These are phyloP conservation scores for Hydrotaea cyrtoneurina DNA, from an alignment of 2,888 invertebrate genomes.

Conservation along the genomic window DNA sequence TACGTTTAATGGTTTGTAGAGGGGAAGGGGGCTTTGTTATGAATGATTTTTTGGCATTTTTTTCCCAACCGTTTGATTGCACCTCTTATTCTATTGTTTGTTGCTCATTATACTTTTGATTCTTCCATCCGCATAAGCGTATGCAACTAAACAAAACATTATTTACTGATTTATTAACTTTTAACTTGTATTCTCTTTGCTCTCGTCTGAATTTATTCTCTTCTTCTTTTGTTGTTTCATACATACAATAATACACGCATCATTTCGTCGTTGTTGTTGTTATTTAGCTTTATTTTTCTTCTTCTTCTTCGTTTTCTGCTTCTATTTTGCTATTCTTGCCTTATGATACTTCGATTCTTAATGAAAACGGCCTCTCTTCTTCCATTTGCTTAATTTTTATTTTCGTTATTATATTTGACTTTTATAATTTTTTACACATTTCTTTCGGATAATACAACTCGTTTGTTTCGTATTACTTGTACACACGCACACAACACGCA, in stretches of 20 bases:
- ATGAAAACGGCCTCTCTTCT: background rate
- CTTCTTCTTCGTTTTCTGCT: background rate
- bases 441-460: no score
- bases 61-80: slow-evolving; percentile 50
- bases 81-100: background rate
- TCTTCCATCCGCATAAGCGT: background rate
- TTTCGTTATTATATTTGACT: background rate
- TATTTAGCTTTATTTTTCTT: slow-evolving; percentile 2
- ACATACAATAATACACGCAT: background rate
- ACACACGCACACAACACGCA: background rate
- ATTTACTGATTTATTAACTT: slow-evolving; percentile 1
- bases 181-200: background rate
- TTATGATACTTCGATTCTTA: background rate
- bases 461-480: background rate
- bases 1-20: background rate
- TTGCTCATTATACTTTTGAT: slow-evolving; percentile 9
- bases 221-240: background rate
- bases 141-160: slow-evolving; percentile 10
- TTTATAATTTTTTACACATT: background rate
- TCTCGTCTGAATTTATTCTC: no score
- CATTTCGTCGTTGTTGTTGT: slow-evolving; percentile 9
- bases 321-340: background rate
- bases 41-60: slow-evolving; percentile 70
- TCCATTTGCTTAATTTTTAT: background rate
- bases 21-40: slow-evolving; percentile 67